These are phyloP conservation scores for Drosophila kanapiae DNA, from an alignment of 1,140 invertebrate genomes.

Conservation along the genomic window DNA sequence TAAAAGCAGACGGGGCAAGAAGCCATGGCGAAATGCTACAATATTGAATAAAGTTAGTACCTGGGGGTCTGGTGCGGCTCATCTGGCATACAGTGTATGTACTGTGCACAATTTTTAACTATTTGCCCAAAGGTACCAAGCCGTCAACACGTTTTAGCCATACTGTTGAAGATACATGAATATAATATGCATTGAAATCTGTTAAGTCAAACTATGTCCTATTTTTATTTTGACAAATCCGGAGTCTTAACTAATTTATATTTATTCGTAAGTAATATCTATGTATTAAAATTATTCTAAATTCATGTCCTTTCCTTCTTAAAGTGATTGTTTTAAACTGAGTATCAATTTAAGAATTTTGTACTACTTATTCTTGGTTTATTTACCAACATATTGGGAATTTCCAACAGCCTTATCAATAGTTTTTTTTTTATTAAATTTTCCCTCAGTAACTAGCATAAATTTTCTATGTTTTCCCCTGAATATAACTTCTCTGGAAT, in stretches of 20 bases:
- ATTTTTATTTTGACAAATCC: too few relatives aligned
- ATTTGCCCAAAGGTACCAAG: not conserved
- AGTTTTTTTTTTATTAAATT: not conserved
- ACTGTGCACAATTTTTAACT: not conserved
- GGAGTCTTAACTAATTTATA: not conserved
- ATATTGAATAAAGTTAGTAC: slow-evolving; percentile 83
- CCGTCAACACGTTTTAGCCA: not conserved
- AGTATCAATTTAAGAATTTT: too few relatives aligned
- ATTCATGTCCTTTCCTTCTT: too few relatives aligned
- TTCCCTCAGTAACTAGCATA: not conserved
- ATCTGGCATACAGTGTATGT: slow-evolving; percentile 28
- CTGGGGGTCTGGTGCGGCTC: slow-evolving; percentile 72
- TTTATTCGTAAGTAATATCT: not conserved
- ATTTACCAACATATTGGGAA: too few relatives aligned
- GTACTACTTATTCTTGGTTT: too few relatives aligned
- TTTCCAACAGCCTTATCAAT: not conserved
- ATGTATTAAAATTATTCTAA: too few relatives aligned
- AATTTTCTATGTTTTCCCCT: not conserved
- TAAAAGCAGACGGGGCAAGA: slow-evolving; percentile 45
- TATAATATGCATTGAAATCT: not conserved
- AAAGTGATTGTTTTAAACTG: too few relatives aligned
- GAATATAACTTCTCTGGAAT: not conserved
- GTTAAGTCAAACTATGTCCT: not conserved
- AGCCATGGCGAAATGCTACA: slow-evolving; percentile 56
- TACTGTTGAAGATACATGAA: not conserved